These are phyloP conservation scores for Pygoscelis adeliae DNA, from an alignment of 2,113 vertebrate genomes.

Conservation along the genomic window DNA sequence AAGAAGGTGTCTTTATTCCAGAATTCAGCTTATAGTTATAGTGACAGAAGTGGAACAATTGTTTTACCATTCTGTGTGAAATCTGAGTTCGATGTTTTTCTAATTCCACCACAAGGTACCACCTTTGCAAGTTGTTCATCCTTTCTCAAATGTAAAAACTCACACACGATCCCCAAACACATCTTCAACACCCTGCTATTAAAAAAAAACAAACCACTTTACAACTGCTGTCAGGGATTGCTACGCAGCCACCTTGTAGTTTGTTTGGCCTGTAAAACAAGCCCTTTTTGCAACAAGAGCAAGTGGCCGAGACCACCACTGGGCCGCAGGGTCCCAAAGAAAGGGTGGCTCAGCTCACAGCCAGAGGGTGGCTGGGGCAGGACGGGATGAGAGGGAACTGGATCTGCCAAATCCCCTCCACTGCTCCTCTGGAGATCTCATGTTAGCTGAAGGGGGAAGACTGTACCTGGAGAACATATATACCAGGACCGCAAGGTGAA, in stretches of 20 bases:
- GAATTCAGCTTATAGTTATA: neutral
- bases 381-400: neutral
- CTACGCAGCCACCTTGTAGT: neutral
- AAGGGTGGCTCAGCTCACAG: neutral
- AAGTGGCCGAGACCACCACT: accelerated
- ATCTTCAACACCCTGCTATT: neutral
- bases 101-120: neutral
- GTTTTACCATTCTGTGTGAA: neutral
- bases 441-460: neutral
- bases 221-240: neutral
- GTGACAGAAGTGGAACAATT: neutral
- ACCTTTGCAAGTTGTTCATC: neutral
- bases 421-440: neutral
- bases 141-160: neutral
- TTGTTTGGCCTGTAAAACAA: neutral
- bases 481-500: neutral
- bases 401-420: neutral
- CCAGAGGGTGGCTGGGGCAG: neutral
- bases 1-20: neutral
- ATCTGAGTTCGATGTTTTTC: neutral
- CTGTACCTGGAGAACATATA: neutral
- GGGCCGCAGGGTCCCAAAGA: neutral
- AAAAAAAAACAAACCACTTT: neutral
- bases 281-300: neutral
- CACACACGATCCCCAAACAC: neutral